Percentiles rank a stretch among this genome's conserved stretches.
Conservation (phyloP, 2,888 invertebrate species). For the Folsomia manolachei region DNA sequence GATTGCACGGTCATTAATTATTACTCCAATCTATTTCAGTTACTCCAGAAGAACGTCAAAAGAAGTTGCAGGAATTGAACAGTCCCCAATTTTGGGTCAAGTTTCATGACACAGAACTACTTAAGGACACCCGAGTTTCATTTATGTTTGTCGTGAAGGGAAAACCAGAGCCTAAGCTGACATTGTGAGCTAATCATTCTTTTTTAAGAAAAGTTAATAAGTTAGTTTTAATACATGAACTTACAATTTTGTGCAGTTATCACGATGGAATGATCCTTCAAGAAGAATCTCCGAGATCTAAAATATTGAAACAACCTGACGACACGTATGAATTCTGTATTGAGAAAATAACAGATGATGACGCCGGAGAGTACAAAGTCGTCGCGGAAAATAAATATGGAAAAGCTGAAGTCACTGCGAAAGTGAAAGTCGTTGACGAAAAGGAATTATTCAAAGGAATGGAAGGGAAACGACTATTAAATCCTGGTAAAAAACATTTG, state of each 20-base stretch:
- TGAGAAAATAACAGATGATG: constrained; percentile 70
- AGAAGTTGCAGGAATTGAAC: constrained; percentile 65
- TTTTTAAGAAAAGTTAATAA: not conserved
- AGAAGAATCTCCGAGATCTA: constrained; percentile 7
- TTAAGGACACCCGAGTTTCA: constrained; percentile 68
- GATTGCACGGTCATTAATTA: not conserved
- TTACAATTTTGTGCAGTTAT: not conserved
- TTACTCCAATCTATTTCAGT: too few relatives aligned
- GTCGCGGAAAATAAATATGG: constrained; percentile 34
- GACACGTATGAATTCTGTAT: constrained; percentile 75
- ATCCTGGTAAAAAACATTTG: constrained; percentile 59
- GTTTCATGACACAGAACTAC: constrained; percentile 80
- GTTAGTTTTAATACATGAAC: not conserved
- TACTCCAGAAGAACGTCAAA: constrained; percentile 68
- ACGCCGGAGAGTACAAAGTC: constrained; percentile 74
- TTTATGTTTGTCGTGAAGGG: constrained; percentile 80
- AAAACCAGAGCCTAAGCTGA: constrained; percentile 81
- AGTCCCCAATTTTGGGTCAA: constrained; percentile 80
- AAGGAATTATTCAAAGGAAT: constrained; percentile 78
- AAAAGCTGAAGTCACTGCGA: constrained; percentile 63
- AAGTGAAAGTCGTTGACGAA: constrained; percentile 67
- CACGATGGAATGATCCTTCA: constrained; percentile 55
- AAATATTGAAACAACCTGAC: constrained; percentile 12
- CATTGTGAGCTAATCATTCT: constrained; percentile 85
- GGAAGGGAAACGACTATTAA: constrained; percentile 63